A percentile compares a stretch with the other conserved stretches of the same genome.
phyloP scores from a whole-genome alignment of 2,797 vertebrate genomes.

The Champsocephalus gunnari region DNA sequence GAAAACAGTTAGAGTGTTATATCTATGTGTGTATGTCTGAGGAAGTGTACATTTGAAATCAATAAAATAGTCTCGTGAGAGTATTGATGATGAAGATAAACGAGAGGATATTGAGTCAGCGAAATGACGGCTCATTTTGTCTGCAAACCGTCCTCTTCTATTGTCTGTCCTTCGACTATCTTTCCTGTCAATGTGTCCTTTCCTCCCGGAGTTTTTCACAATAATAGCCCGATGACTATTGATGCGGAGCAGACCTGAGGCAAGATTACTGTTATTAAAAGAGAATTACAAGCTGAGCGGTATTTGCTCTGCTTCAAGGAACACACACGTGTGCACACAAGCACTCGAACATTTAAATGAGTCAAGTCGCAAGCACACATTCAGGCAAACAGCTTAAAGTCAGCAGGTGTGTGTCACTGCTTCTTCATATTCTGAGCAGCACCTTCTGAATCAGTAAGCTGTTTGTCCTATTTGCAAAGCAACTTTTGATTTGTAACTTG shows the following conservation, averaged over 20 bases:
- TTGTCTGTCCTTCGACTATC: conserved; percentile 21
- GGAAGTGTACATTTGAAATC: conserved; percentile 15
- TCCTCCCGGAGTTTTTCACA: conserved; percentile 33
- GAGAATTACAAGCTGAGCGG: conserved; percentile 58
- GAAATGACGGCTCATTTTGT: conserved; percentile 50
- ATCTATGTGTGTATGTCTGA: not conserved
- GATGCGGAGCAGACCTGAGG: conserved; percentile 53
- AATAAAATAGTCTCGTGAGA: conserved; percentile 20
- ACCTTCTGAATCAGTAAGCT: not conserved
- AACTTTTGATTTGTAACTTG: not conserved
- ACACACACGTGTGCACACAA: conserved; percentile 16
- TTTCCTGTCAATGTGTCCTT: conserved; percentile 31
- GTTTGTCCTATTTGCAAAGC: not conserved
- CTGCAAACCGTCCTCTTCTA: not conserved
- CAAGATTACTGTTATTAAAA: conserved; percentile 71
- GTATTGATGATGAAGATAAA: conserved; percentile 30
- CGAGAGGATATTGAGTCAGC: conserved; percentile 16
- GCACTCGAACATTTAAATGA: conserved; percentile 21
- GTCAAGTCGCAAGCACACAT: not conserved
- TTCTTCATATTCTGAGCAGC: not conserved
- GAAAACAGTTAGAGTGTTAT: not conserved
- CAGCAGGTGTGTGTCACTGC: not conserved
- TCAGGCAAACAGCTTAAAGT: conserved; percentile 8
- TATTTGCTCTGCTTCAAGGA: conserved; percentile 27
- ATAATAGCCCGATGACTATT: conserved; percentile 45